phyloP scores from a whole-genome alignment of 2,888 invertebrate species.

The Plagodis dolabraria region DNA sequence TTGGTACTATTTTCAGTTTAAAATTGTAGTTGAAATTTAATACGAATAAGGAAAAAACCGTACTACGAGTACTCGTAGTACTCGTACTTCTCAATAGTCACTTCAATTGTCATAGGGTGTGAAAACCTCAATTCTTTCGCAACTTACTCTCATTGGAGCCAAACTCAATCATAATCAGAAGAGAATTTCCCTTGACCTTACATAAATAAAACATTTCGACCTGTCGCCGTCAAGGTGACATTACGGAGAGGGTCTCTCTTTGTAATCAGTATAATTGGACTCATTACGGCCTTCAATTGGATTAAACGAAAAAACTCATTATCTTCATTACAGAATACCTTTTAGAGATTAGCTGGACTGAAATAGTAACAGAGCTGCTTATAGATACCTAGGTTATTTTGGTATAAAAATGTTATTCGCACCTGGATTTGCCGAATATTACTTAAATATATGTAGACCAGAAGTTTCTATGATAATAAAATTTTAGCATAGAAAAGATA shows the following conservation, averaged over 20 bases:
- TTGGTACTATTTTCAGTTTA: too few relatives aligned
- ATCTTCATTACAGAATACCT: constrained; percentile 40
- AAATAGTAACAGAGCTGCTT: constrained; percentile 5
- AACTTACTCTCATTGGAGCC: background rate
- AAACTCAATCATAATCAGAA: constrained; percentile 7
- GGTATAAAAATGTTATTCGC: too few relatives aligned
- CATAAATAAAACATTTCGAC: constrained; percentile 17
- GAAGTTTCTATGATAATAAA: too few relatives aligned
- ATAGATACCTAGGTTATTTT: background rate
- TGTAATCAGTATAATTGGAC: constrained; percentile 64
- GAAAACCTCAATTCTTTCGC: too few relatives aligned
- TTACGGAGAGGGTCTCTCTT: constrained; percentile 26
- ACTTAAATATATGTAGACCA: too few relatives aligned
- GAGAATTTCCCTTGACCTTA: constrained; percentile 12
- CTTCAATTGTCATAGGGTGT: too few relatives aligned
- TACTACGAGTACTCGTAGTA: too few relatives aligned
- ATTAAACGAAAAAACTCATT: constrained; percentile 50
- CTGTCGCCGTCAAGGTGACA: constrained; percentile 35
- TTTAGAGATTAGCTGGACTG: constrained; percentile 33
- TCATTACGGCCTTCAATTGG: constrained; percentile 56
- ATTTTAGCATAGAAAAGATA: too few relatives aligned
- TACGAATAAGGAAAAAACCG: too few relatives aligned
- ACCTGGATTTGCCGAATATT: too few relatives aligned
- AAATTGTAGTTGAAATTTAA: too few relatives aligned
- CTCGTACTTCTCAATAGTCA: too few relatives aligned